These are phyloP conservation scores for Dolichallabes microphthalmus DNA, from an alignment of 2,113 vertebrate genomes.

Conservation along the genomic window DNA sequence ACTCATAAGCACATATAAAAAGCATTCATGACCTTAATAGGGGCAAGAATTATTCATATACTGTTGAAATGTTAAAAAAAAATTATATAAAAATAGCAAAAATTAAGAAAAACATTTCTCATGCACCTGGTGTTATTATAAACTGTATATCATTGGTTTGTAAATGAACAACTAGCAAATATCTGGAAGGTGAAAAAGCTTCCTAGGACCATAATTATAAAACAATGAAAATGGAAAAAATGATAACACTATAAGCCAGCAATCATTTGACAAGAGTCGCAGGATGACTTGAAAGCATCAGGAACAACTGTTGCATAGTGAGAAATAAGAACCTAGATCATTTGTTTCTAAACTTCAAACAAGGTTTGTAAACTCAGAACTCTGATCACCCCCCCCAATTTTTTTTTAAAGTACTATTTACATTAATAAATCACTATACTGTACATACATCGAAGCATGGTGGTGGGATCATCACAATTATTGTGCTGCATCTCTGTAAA, in stretches of 20 bases:
- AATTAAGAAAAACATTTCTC: neutral
- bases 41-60: neutral
- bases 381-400: too few species aligned
- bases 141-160: neutral
- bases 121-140: neutral
- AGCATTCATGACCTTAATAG: neutral
- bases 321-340: too few species aligned
- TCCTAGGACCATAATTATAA: neutral
- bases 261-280: neutral
- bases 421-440: neutral
- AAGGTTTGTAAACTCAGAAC: neutral
- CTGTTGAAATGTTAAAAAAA: neutral
- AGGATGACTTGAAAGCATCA: neutral
- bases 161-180: neutral
- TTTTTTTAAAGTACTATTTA: too few species aligned
- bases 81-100: neutral
- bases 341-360: neutral
- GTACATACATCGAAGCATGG: neutral
- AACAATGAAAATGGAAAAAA: too few species aligned
- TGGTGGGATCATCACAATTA: neutral
- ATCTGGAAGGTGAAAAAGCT: neutral
- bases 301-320: too few species aligned
- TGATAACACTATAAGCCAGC: too few species aligned
- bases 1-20: neutral
- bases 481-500: too few species aligned